Base-by-base conservation (phyloP, 2,113 vertebrate genomes). In the Kryptolebias marmoratus region DNA sequence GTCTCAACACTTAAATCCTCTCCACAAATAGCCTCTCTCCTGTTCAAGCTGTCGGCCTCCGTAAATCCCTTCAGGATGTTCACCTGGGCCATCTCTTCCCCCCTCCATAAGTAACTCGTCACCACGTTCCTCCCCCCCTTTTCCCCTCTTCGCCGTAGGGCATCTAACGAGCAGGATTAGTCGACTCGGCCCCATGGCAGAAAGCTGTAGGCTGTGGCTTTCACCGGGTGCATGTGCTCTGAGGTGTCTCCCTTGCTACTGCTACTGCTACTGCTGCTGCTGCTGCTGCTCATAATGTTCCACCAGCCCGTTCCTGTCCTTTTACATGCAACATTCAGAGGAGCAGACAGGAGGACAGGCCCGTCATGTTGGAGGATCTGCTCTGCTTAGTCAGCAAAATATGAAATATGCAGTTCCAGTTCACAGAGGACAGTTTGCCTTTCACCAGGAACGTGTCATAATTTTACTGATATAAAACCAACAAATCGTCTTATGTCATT, bases 1-100 rank as follows among this genome's bases (percentile, higher is more conserved):
- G 75, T 90, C 91, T 92, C 85, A 93, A 93, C 91, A 74, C 89
- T 87, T 91, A 92, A 93, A 92, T 93, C 93, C 93, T 81, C 83
- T 93, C 92, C 90, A 81, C 67, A 91, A 93, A 93, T 93, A 93
- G 88, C 81, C 73, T 77, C 81, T 85, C 64, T 85, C 64, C 75
- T 69, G 42, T 66, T 85, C 91, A 91, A 92, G 87, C 91, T 93
- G 93, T 91, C 84, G 89, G 81, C 82, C 89, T 87, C 84, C 81
- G 87, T 89, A 93, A 93, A 93, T 93, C 92, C 91, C 87, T 59
- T 76, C 77, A 77, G 85, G 76, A 81, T 73, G 69, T 73, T 83
- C 87, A 89, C 91, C 90, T 84, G 82, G 69, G 65, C 68, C 72
- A 64, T 64, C 48, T 65, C 79, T 47, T 30, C 64, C 55, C 30